These are phyloP conservation scores for Lepilemur septentrionalis DNA, from an alignment of 2,797 vertebrate species.

Conservation along the genomic window DNA sequence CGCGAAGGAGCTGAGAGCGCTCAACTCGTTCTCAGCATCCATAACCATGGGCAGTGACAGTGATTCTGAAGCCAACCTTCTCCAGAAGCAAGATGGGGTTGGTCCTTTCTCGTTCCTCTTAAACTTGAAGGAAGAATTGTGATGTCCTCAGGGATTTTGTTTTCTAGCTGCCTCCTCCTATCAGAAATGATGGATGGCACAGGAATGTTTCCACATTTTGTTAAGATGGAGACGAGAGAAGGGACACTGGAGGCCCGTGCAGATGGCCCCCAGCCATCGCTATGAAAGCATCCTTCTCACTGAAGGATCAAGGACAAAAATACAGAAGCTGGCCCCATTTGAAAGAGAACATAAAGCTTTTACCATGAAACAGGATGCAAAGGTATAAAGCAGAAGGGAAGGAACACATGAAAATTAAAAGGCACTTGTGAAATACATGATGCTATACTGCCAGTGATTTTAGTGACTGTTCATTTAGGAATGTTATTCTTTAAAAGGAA, in stretches of 20 bases:
- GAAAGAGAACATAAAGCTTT: constrained; percentile 32
- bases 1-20: background rate
- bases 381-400: constrained; percentile 51
- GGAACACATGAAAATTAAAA: constrained; percentile 64
- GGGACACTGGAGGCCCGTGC: background rate
- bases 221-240: background rate
- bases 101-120: background rate
- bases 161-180: background rate
- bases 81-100: background rate
- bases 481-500: constrained; percentile 62
- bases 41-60: background rate
- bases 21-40: background rate
- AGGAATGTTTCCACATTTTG: background rate
- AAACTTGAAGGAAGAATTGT: background rate
- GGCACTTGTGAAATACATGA: constrained; percentile 58
- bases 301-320: background rate
- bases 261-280: background rate
- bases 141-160: too few species aligned
- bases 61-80: background rate
- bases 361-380: background rate
- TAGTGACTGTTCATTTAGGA: constrained; percentile 42
- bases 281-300: background rate
- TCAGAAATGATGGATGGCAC: background rate
- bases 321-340: background rate
- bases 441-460: constrained; percentile 59